Conservation (phyloP, 92 coral and sea anemone species). For the Micromussa lordhowensis region DNA sequence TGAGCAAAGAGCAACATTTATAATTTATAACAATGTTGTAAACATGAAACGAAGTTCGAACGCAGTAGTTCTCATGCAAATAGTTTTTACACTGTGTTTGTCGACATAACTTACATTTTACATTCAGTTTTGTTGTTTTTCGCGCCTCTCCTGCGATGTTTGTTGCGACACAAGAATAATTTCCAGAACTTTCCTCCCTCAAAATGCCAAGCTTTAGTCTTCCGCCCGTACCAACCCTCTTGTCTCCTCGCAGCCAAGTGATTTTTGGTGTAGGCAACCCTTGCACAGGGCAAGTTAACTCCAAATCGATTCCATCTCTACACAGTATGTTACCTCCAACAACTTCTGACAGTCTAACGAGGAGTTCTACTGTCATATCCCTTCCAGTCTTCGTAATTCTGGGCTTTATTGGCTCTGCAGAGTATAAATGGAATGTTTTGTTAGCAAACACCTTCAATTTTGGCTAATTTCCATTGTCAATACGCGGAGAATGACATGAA, state of each 20-base stretch:
- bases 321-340: conserved; percentile 74
- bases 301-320: conserved; percentile 70
- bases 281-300: conserved; percentile 67
- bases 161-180: conserved; percentile 75
- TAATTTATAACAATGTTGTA: no score
- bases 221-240: conserved; percentile 41
- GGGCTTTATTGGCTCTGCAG: conserved; percentile 70
- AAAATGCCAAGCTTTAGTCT: conserved; percentile 31
- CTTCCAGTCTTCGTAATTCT: conserved; percentile 67
- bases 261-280: conserved; percentile 80
- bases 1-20: no score
- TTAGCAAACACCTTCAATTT: neutral
- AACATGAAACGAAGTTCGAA: no score
- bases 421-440: neutral
- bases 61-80: no score
- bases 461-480: no score
- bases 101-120: conserved; percentile 38
- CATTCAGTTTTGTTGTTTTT: conserved; percentile 59
- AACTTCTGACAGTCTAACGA: conserved; percentile 45
- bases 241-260: conserved; percentile 73
- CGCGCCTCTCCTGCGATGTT: conserved; percentile 74
- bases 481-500: no score
- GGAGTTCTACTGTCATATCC: conserved; percentile 49
- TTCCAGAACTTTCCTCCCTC: conserved; percentile 62
- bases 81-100: neutral